These are phyloP conservation scores for Paragorgia papillata DNA, from an alignment of 92 coral and sea anemone species.

Conservation along the genomic window DNA sequence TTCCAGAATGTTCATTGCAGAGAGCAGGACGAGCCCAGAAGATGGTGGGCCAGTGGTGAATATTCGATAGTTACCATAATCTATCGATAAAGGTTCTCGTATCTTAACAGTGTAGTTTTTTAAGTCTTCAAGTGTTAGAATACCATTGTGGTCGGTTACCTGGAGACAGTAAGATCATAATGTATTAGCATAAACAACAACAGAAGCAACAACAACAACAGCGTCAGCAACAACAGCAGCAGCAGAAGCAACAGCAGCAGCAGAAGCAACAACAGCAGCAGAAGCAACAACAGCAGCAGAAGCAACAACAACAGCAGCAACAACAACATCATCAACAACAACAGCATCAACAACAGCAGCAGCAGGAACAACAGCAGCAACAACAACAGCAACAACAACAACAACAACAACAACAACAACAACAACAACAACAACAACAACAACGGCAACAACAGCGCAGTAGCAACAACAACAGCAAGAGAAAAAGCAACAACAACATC, in stretches of 20 bases:
- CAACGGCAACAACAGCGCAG: too few species aligned
- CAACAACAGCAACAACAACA: background rate
- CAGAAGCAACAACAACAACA: background rate
- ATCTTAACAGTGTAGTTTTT: conserved; percentile 54
- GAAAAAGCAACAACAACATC: too few species aligned
- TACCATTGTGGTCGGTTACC: conserved; percentile 60
- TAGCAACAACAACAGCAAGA: too few species aligned
- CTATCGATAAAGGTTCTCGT: conserved; percentile 19
- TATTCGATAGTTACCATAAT: conserved; percentile 59
- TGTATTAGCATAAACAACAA: too few species aligned
- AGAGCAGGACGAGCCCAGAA: conserved; percentile 78
- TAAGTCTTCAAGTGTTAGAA: conserved; percentile 62
- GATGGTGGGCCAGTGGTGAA: conserved; percentile 82
- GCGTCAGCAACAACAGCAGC: background rate
- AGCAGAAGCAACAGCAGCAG: background rate
- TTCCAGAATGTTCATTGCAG: conserved; percentile 84
- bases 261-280: background rate
- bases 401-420: too few species aligned
- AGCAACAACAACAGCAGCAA: background rate
- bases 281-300: too few species aligned
- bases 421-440: too few species aligned
- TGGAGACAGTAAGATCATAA: background rate
- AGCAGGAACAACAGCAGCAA: background rate
- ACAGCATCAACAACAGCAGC: too few species aligned
- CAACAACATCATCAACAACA: background rate